A percentile compares a stretch with the other conserved stretches of the same genome.
These are phyloP conservation scores for Kryptolebias marmoratus DNA, from an alignment of 2,113 vertebrate species.

Conservation along the genomic window DNA sequence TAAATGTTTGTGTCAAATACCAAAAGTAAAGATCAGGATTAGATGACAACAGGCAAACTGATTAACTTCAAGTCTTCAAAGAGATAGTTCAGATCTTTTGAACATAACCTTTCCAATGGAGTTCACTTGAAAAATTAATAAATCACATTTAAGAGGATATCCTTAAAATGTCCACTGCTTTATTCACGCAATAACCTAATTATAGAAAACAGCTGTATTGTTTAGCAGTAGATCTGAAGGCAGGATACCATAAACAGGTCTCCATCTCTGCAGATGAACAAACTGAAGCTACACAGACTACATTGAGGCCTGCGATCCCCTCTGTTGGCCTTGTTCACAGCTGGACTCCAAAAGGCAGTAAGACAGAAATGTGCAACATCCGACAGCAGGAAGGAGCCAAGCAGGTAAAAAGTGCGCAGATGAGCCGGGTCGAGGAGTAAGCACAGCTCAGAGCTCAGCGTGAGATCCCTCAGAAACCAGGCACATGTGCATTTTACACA, in stretches of 20 bases:
- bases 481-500: conserved; percentile 25
- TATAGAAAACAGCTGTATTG: not conserved
- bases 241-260: not conserved
- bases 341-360: conserved; percentile 44
- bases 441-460: conserved; percentile 65
- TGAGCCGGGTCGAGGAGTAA: conserved; percentile 56
- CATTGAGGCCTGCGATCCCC: conserved; percentile 21
- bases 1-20: no score
- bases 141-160: no score
- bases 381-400: conserved; percentile 10
- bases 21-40: no score
- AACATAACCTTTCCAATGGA: no score
- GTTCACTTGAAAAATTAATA: no score
- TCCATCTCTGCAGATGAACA: conserved; percentile 10
- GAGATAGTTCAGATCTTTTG: no score
- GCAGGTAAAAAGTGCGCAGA: conserved; percentile 45
- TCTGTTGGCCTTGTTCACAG: conserved; percentile 48
- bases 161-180: no score
- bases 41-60: no score
- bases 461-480: conserved; percentile 42
- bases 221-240: not conserved
- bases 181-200: not conserved
- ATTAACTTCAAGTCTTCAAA: no score
- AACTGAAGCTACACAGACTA: conserved; percentile 28
- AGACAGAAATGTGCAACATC: conserved; percentile 23